phyloP scores from a whole-genome alignment of 2,888 invertebrate species.

The Euclidia mi region DNA sequence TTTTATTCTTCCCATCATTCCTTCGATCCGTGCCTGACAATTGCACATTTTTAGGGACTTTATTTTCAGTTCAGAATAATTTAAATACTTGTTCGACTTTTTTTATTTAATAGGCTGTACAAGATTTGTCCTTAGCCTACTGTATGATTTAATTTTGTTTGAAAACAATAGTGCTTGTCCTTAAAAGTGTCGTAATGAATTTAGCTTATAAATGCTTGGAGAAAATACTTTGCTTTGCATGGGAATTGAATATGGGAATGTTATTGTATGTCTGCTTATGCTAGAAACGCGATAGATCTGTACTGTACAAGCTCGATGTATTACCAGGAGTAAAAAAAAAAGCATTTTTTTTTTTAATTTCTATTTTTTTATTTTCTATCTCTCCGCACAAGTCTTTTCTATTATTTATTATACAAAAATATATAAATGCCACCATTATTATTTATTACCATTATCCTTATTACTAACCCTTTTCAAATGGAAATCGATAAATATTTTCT shows the following conservation, averaged over 20 bases:
- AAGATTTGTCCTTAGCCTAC: constrained; percentile 1
- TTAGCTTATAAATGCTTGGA: constrained; percentile 15
- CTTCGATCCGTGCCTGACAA: constrained; percentile 24
- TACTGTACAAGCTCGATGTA: constrained; percentile 87
- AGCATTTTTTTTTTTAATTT: constrained; percentile 48
- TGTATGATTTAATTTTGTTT: constrained; percentile 4
- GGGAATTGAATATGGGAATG: constrained; percentile 56
- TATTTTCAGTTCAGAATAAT: not conserved
- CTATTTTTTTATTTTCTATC: constrained; percentile 47
- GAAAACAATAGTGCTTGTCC: constrained; percentile 6
- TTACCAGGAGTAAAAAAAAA: constrained; percentile 66
- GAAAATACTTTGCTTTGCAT: constrained; percentile 57
- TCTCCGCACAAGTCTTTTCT: constrained; percentile 57
- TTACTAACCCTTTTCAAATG: constrained; percentile 44
- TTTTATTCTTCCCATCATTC: constrained; percentile 56
- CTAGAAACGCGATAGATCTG: constrained; percentile 50
- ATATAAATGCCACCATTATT: constrained; percentile 55
- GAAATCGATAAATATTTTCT: constrained; percentile 36
- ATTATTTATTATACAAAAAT: constrained; percentile 30
- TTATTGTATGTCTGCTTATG: constrained; percentile 63
- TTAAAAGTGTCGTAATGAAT: constrained; percentile 9
- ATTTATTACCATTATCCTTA: constrained; percentile 55
- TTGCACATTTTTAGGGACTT: constrained; percentile 8
- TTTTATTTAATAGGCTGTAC: constrained; percentile 8
- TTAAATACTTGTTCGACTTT: not conserved